Evolutionary conservation across 2,797 vertebrate species (phyloP).

Genomic region (Micromesistius poutassou): DNA sequence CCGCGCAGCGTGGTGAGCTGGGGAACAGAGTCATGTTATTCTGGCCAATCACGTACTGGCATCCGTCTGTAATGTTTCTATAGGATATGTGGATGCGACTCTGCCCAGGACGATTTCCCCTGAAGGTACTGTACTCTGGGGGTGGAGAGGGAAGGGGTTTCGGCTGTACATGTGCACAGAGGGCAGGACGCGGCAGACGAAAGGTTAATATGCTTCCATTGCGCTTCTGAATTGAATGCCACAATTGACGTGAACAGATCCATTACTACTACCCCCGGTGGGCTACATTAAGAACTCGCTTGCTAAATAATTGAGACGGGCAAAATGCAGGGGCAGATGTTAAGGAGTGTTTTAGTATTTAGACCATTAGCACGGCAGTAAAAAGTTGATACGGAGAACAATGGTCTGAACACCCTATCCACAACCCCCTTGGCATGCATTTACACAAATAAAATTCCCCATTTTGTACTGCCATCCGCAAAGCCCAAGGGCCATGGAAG

Average conservation of each 20-base stretch:
- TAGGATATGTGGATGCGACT: background rate
- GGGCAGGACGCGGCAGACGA: background rate
- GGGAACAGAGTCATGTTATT: slow-evolving; percentile 5
- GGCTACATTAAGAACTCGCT: slow-evolving; percentile 35
- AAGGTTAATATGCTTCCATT: slow-evolving; percentile 2
- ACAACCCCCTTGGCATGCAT: slow-evolving; percentile 34
- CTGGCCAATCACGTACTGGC: background rate
- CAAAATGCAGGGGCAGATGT: slow-evolving; percentile 40
- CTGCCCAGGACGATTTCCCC: background rate
- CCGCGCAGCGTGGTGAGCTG: slow-evolving; percentile 93
- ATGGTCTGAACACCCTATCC: slow-evolving; percentile 34
- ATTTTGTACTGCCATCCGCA: slow-evolving; percentile 25
- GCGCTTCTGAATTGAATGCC: slow-evolving; percentile 19
- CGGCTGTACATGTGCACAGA: background rate
- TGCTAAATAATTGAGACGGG: slow-evolving; percentile 59
- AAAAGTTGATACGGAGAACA: slow-evolving; percentile 41
- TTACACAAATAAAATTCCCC: slow-evolving; percentile 41
- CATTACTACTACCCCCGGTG: slow-evolving; percentile 22
- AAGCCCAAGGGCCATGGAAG: slow-evolving; percentile 22
- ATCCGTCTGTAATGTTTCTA: background rate
- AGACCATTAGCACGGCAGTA: slow-evolving; percentile 47
- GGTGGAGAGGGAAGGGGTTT: background rate
- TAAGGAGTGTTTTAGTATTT: slow-evolving; percentile 52
- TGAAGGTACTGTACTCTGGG: background rate
- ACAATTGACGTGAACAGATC: slow-evolving; percentile 40